These are phyloP conservation scores for Simalia tracyae DNA, from an alignment of 2,797 vertebrate species.

Conservation along the genomic window DNA sequence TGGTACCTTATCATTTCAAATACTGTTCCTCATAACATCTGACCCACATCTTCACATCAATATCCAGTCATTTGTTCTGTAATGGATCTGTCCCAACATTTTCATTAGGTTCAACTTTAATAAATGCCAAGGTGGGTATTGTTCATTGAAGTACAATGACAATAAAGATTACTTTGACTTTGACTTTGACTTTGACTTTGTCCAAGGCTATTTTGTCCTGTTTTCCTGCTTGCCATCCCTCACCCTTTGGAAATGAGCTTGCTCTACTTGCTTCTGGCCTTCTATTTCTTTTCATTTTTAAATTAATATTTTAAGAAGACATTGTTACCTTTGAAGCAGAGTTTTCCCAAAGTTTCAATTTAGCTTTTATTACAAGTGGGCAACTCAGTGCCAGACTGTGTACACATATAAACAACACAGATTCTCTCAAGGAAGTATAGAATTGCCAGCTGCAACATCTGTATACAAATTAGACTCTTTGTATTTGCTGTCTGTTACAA, in stretches of 20 bases:
- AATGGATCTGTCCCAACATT: conserved; percentile 34
- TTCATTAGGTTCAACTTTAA: conserved; percentile 53
- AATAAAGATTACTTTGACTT: no score
- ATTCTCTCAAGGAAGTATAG: conserved; percentile 70
- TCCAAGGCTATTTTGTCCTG: conserved; percentile 33
- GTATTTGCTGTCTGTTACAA: conserved; percentile 72
- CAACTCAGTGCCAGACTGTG: conserved; percentile 66
- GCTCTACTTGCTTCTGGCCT: conserved; percentile 26
- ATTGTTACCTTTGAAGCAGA: conserved; percentile 57
- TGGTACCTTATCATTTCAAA: conserved; percentile 19
- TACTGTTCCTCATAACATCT: conserved; percentile 12
- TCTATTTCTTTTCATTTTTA: conserved; percentile 57
- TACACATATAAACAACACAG: conserved; percentile 72
- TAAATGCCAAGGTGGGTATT: conserved; percentile 59
- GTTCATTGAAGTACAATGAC: no score
- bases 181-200: neutral
- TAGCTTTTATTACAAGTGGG: conserved; percentile 73
- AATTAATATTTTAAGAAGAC: conserved; percentile 67
- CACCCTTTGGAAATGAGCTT: conserved; percentile 52
- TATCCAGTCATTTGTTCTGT: conserved; percentile 47
- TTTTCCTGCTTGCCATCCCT: conserved; percentile 33
- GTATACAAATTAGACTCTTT: conserved; percentile 75
- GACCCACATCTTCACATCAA: neutral
- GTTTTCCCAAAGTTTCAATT: conserved; percentile 73
- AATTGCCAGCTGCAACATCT: conserved; percentile 72